These are phyloP conservation scores for Athalia circularis DNA, from an alignment of 2,888 invertebrate species.

Conservation along the genomic window DNA sequence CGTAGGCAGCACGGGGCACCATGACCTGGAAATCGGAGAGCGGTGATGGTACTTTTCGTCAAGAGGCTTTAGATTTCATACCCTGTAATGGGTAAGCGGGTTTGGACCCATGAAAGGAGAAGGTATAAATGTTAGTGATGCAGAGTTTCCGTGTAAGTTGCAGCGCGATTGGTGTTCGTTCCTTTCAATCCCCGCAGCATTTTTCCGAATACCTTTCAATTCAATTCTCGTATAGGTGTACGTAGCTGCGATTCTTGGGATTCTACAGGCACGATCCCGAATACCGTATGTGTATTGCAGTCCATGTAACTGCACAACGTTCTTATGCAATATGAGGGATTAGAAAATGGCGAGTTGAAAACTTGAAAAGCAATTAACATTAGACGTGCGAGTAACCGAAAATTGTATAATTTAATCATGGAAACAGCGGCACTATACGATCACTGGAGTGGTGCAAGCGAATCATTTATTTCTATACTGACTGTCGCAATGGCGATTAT, in stretches of 20 bases:
- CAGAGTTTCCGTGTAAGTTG: slow-evolving; percentile 2
- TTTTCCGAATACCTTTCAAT: neutral
- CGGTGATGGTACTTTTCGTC: too few relatives aligned
- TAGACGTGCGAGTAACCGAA: neutral
- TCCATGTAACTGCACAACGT: neutral
- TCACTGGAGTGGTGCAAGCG: slow-evolving; percentile 9
- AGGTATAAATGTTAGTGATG: neutral
- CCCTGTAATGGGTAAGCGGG: too few relatives aligned
- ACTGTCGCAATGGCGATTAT: slow-evolving; percentile 15
- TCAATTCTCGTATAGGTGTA: neutral
- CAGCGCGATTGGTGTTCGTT: neutral
- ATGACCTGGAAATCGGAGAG: neutral
- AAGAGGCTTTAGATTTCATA: too few relatives aligned
- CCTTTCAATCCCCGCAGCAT: neutral
- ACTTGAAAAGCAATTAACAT: neutral
- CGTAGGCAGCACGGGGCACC: slow-evolving; percentile 1
- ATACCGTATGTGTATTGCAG: neutral
- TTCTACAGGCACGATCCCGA: neutral
- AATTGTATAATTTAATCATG: slow-evolving; percentile 6
- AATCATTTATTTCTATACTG: slow-evolving; percentile 3
- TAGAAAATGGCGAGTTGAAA: neutral
- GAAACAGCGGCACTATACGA: neutral
- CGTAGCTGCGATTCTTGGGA: neutral
- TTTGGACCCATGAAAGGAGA: neutral
- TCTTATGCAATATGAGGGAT: neutral